Conservation (phyloP, 2,888 invertebrate genomes). For the Tanypteryx hageni region DNA sequence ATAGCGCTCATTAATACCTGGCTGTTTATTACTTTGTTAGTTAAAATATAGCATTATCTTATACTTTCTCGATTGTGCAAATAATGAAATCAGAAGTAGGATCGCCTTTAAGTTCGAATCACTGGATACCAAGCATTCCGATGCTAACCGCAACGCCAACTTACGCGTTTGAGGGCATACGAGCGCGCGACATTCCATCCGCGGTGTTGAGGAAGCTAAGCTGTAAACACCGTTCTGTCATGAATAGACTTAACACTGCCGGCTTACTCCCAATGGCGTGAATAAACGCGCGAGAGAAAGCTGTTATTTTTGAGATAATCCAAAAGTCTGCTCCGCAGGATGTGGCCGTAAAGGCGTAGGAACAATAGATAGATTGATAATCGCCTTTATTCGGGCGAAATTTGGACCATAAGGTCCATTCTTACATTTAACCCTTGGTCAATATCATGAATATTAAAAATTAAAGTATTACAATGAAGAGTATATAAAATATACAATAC, state of each 20-base stretch:
- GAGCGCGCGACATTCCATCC: constrained; percentile 16
- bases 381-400: too few relatives aligned
- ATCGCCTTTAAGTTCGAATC: background rate
- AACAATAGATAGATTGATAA: background rate
- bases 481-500: too few relatives aligned
- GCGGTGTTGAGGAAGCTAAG: constrained; percentile 7
- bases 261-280: background rate
- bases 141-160: background rate
- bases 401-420: too few relatives aligned
- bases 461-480: too few relatives aligned
- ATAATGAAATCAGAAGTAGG: background rate
- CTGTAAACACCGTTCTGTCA: background rate
- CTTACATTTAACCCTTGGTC: too few relatives aligned
- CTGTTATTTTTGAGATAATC: background rate
- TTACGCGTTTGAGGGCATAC: constrained; percentile 1
- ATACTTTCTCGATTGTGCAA: too few relatives aligned
- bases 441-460: too few relatives aligned
- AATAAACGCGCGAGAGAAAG: background rate
- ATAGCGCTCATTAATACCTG: too few relatives aligned
- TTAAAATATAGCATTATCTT: too few relatives aligned
- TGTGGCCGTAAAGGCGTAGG: background rate
- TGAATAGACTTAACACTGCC: background rate
- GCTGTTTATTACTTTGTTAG: too few relatives aligned
- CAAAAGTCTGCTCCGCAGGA: background rate
- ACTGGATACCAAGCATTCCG: background rate